phyloP scores from a whole-genome alignment of 2,888 invertebrate species.

The Heliconius charithonia region DNA sequence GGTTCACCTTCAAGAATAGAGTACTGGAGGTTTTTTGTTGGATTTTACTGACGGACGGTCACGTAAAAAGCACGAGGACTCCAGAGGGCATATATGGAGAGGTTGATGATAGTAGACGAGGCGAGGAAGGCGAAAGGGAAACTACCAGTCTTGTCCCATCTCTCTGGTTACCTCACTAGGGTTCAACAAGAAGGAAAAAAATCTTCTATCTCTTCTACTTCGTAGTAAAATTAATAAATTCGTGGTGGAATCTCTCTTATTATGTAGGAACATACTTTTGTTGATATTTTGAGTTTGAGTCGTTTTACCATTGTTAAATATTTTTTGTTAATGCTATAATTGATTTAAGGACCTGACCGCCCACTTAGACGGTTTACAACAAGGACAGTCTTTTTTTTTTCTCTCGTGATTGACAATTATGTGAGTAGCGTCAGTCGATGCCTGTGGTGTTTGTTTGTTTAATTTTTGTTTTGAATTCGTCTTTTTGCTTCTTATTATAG shows the following conservation, averaged over 20 bases:
- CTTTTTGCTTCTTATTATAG: slow-evolving; percentile 16
- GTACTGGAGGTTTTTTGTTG: background rate
- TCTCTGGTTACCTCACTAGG: background rate
- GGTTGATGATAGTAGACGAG: background rate
- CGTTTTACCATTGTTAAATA: slow-evolving; percentile 1
- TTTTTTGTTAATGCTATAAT: slow-evolving; percentile 53
- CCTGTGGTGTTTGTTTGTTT: slow-evolving; percentile 35
- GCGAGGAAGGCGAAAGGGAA: background rate
- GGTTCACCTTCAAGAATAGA: background rate
- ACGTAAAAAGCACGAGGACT: background rate
- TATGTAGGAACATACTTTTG: slow-evolving; percentile 5
- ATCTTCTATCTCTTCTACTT: background rate
- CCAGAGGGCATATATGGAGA: background rate
- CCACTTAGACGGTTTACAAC: slow-evolving; percentile 44
- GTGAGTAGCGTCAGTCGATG: slow-evolving; percentile 26
- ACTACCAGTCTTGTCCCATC: background rate
- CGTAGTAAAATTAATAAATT: background rate
- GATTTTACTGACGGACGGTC: background rate
- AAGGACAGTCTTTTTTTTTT: slow-evolving; percentile 39
- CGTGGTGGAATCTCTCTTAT: background rate
- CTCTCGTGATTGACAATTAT: slow-evolving; percentile 44
- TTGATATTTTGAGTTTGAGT: slow-evolving; percentile 7
- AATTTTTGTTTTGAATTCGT: background rate
- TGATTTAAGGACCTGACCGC: slow-evolving; percentile 52
- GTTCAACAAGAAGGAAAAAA: background rate